phyloP scores from a whole-genome alignment of 2,113 vertebrate genomes.

The Sitta europaea region DNA sequence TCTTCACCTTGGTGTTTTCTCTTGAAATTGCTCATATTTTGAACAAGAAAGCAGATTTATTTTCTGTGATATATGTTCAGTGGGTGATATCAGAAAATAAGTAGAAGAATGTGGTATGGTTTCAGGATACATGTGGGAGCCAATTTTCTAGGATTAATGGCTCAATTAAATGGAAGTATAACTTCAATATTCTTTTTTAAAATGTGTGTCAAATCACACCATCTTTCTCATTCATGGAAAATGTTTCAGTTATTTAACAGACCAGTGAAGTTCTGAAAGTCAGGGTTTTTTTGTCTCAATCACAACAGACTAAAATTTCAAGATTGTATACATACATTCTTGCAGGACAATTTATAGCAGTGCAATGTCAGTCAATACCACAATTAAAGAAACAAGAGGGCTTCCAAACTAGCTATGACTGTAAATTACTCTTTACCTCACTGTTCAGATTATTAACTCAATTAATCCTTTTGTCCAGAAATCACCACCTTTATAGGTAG shows the following conservation, averaged over 20 bases:
- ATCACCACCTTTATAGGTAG: background rate
- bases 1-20: background rate
- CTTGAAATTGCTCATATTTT: constrained; percentile 18
- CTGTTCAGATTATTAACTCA: background rate
- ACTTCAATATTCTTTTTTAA: constrained; percentile 35
- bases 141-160: constrained; percentile 56
- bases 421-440: background rate
- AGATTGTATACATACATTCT: background rate
- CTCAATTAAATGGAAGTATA: constrained; percentile 52
- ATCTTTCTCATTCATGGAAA: constrained; percentile 9
- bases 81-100: constrained; percentile 10
- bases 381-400: background rate
- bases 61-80: background rate
- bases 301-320: background rate
- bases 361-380: background rate
- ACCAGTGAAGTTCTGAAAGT: background rate
- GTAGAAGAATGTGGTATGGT: constrained; percentile 4
- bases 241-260: constrained; percentile 32
- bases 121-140: constrained; percentile 27
- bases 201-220: constrained; percentile 18
- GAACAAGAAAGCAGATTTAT: constrained; percentile 34
- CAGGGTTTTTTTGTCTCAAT: background rate
- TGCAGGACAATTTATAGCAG: constrained; percentile 5
- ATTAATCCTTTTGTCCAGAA: background rate
- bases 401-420: background rate